Evolutionary conservation across 2,113 vertebrate species (phyloP).

Genomic region (Nesoenas mayeri): DNA sequence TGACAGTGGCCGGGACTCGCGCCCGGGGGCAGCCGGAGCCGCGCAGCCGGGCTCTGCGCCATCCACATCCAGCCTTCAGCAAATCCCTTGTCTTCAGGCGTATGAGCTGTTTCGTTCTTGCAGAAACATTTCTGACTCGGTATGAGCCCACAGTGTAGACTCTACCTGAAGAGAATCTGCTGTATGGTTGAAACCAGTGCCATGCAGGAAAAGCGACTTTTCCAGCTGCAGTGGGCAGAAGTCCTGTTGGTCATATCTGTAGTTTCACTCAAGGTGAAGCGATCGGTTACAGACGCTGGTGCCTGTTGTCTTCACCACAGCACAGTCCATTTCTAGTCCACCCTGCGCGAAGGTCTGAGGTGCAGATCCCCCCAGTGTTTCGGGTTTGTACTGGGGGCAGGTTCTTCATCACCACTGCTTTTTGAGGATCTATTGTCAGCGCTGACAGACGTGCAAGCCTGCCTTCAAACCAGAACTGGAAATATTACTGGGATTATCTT

Average conservation of each 20-base stretch:
- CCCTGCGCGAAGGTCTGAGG: not conserved
- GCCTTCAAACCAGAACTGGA: slow-evolving; percentile 45
- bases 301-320: not conserved
- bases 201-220: not conserved
- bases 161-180: not conserved
- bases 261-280: not conserved
- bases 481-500: slow-evolving; percentile 65
- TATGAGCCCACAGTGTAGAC: not conserved
- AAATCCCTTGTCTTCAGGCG: not conserved
- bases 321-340: not conserved
- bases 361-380: not conserved
- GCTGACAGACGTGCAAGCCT: slow-evolving; percentile 1
- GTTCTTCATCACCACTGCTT: not conserved
- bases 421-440: not conserved
- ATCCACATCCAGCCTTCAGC: not conserved
- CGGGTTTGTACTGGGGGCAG: not conserved
- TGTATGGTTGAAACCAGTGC: not conserved
- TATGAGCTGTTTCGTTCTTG: not conserved
- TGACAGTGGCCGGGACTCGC: not conserved
- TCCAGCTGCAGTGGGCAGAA: not conserved
- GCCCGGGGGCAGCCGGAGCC: not conserved
- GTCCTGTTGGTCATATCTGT: not conserved
- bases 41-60: not conserved
- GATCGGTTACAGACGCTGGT: not conserved
- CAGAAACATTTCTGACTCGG: not conserved